Evolutionary conservation across 1,140 invertebrate species (phyloP).

Genomic region (Reticulitermes speratus): DNA sequence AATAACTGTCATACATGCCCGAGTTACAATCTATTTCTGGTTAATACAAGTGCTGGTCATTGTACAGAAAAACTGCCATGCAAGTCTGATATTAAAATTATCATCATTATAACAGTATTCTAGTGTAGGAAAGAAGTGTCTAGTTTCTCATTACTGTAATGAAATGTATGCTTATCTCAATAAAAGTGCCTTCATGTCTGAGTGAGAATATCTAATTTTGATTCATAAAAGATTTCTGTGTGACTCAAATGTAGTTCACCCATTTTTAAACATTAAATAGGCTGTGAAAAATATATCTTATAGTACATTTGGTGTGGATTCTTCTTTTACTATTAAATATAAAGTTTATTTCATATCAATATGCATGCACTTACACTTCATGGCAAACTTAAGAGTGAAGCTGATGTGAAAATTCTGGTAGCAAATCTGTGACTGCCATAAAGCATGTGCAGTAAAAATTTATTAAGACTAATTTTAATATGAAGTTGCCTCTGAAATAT

Average conservation of each 20-base stretch:
- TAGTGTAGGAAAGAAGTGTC: background rate
- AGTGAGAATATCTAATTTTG: background rate
- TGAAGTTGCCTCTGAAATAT: background rate
- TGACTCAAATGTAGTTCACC: background rate
- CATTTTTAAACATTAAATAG: background rate
- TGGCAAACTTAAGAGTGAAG: background rate
- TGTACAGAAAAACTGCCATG: background rate
- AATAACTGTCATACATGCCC: conserved; percentile 13
- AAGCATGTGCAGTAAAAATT: conserved; percentile 1
- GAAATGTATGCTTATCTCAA: background rate
- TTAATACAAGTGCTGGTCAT: background rate
- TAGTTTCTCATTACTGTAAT: background rate
- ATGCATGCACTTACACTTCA: background rate
- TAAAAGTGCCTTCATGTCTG: background rate
- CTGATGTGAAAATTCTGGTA: background rate
- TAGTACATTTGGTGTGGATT: conserved; percentile 7
- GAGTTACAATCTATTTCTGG: background rate
- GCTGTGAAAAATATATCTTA: conserved; percentile 7
- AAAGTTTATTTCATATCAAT: background rate
- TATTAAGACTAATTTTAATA: background rate
- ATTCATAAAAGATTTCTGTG: background rate
- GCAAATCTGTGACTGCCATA: background rate
- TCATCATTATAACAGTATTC: background rate
- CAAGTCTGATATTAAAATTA: background rate
- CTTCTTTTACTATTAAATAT: background rate